These are phyloP conservation scores for Alviniconcha strummeri DNA, from an alignment of 2,888 invertebrate species.

Conservation along the genomic window DNA sequence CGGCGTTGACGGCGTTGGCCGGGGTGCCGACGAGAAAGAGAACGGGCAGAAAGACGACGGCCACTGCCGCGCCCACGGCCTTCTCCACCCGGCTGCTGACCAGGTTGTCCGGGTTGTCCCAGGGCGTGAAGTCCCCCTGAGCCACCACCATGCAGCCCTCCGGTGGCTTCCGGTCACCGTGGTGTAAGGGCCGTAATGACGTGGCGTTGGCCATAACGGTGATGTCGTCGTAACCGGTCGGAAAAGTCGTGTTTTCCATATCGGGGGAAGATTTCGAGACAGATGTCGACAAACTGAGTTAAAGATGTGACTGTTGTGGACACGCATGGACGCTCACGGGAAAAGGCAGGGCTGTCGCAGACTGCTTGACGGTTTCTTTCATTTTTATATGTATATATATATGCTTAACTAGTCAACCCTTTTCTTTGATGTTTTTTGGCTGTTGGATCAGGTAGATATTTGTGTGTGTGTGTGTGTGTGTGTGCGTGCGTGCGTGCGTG, in stretches of 20 bases:
- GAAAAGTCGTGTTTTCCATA: too few species aligned
- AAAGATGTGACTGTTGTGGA: too few species aligned
- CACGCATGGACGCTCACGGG: too few species aligned
- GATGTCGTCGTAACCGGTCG: too few species aligned
- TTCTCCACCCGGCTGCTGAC: not conserved
- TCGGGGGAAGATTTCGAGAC: too few species aligned
- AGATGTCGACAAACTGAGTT: too few species aligned
- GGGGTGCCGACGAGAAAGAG: conserved; percentile 6
- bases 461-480: not conserved
- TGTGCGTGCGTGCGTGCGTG: not conserved
- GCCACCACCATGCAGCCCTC: not conserved
- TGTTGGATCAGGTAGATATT: too few species aligned
- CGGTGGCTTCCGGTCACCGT: not conserved
- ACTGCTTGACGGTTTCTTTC: not conserved
- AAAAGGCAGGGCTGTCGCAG: too few species aligned
- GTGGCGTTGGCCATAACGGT: too few species aligned
- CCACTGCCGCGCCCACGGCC: not conserved
- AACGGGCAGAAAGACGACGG: not conserved
- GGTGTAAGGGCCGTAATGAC: too few species aligned
- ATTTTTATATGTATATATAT: not conserved
- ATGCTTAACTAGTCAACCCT: too few species aligned
- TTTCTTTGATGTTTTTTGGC: too few species aligned
- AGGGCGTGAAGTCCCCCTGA: not conserved
- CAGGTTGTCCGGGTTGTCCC: conserved; percentile 16
- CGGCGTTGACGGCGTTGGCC: conserved; percentile 2